Conservation (phyloP, 2,888 invertebrate genomes). For the Blomia tropicalis region DNA sequence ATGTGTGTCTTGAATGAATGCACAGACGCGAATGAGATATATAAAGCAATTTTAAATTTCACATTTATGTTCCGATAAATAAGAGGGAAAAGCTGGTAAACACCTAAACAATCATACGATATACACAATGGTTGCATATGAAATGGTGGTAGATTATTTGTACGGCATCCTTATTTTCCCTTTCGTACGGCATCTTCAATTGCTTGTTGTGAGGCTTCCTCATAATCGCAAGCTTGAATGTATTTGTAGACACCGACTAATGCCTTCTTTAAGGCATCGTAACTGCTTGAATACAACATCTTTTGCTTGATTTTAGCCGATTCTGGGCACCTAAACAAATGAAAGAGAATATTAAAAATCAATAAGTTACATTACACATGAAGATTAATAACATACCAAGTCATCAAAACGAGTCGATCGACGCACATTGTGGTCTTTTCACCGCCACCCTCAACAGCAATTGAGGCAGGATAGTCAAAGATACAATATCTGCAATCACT, state of each 20-base stretch:
- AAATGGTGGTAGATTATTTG: too few species aligned
- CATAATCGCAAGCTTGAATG: conserved; percentile 48
- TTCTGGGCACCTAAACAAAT: conserved; percentile 59
- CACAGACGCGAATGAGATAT: too few species aligned
- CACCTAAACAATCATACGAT: too few species aligned
- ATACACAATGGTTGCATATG: too few species aligned
- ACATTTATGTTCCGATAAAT: too few species aligned
- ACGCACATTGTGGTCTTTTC: conserved; percentile 31
- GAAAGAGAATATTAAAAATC: not conserved
- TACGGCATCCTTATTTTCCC: too few species aligned
- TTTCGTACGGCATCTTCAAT: conserved; percentile 31
- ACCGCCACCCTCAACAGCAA: conserved; percentile 30
- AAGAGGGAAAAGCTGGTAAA: too few species aligned
- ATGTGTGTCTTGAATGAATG: too few species aligned
- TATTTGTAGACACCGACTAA: conserved; percentile 91
- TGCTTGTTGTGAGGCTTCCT: conserved; percentile 33
- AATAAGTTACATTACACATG: not conserved
- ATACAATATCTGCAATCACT: conserved; percentile 95
- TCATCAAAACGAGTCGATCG: conserved; percentile 56
- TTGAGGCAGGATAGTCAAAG: conserved; percentile 56
- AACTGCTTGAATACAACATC: conserved; percentile 75
- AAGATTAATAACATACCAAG: conserved; percentile 46
- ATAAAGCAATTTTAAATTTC: too few species aligned
- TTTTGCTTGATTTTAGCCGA: conserved; percentile 76
- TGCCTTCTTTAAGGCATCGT: conserved; percentile 91